Conservation (phyloP, 2,113 vertebrate species). For the Podocnemis expansa region DNA sequence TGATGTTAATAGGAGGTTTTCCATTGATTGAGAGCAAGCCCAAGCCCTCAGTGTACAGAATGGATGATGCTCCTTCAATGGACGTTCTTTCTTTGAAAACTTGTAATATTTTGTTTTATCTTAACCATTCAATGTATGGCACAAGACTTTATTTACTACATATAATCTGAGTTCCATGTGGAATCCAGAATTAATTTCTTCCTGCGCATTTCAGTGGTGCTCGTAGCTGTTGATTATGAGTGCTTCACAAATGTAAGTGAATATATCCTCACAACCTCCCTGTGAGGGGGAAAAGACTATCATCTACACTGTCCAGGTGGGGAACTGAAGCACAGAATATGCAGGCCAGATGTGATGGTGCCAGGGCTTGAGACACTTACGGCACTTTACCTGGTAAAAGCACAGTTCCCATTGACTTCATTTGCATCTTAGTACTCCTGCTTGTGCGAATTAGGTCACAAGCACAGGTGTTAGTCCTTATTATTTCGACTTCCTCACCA, state of each 20-base stretch:
- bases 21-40: background rate
- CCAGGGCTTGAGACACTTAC: background rate
- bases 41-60: constrained; percentile 28
- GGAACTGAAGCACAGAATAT: background rate
- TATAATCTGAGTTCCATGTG: constrained; percentile 33
- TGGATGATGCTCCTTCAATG: constrained; percentile 21
- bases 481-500: background rate
- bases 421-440: background rate
- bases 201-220: background rate
- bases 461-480: background rate
- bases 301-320: background rate
- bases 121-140: constrained; percentile 57
- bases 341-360: background rate
- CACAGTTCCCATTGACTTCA: background rate
- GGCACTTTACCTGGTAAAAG: background rate
- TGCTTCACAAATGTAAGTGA: constrained; percentile 44
- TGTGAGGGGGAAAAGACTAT: background rate
- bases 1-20: background rate
- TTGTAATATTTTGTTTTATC: constrained; percentile 35
- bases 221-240: constrained; percentile 23
- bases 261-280: constrained; percentile 35
- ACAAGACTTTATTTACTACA: constrained; percentile 34
- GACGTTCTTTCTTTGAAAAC: constrained; percentile 55
- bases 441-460: background rate
- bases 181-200: constrained; percentile 62